Evolutionary conservation across 1,140 invertebrate genomes (phyloP).

Genomic region (Drosophila mojavensis): DNA sequence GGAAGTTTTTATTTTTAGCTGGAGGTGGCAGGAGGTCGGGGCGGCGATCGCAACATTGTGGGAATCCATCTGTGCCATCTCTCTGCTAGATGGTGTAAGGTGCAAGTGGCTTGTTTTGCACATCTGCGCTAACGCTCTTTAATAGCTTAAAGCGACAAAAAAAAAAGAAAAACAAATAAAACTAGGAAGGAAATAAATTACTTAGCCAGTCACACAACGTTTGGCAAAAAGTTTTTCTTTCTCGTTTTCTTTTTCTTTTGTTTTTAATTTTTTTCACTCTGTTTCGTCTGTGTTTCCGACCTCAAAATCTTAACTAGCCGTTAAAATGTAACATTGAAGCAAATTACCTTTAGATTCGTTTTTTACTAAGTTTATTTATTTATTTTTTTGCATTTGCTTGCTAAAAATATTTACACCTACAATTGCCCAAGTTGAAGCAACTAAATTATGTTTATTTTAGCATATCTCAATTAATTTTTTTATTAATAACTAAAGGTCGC

Average conservation of each 20-base stretch:
- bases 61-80: conserved; percentile 41
- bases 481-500: conserved; percentile 52
- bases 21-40: conserved; percentile 1
- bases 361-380: no score
- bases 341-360: conserved; percentile 38
- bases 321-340: conserved; percentile 56
- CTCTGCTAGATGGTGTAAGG: conserved; percentile 48
- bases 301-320: conserved; percentile 49
- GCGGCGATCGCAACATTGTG: conserved; percentile 32
- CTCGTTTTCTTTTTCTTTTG: conserved; percentile 29
- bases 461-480: conserved; percentile 46
- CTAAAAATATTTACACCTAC: conserved; percentile 62
- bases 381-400: not conserved
- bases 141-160: conserved; percentile 69
- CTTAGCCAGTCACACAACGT: conserved; percentile 36
- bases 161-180: conserved; percentile 22
- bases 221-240: conserved; percentile 26
- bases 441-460: conserved; percentile 69
- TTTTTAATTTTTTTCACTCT: conserved; percentile 25
- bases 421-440: conserved; percentile 55
- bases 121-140: conserved; percentile 66
- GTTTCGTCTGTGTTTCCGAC: conserved; percentile 55
- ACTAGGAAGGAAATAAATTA: conserved; percentile 81
- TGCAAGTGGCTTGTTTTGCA: conserved; percentile 65
- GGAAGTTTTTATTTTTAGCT: conserved; percentile 27